Base-by-base conservation (phyloP, 1,140 invertebrate species). In the Pogonus chalceus region DNA sequence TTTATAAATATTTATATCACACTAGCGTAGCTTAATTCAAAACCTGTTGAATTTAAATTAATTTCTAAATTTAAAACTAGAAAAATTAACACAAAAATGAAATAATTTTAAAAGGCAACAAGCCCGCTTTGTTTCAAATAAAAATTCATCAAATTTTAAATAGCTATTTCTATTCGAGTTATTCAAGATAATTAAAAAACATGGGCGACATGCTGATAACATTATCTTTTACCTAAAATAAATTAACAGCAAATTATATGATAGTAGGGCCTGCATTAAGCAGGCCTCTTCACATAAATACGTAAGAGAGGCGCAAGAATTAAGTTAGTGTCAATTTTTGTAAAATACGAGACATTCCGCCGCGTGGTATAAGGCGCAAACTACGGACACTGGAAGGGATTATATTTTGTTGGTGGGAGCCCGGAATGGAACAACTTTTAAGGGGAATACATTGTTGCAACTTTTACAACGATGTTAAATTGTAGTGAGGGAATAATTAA, bases 271-370 rank as follows among this genome's bases (percentile, higher is more conserved):
- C 3, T 43, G 37, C 18, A 43, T 43, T 43, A 43, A 43, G 37
- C 18, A 18, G 37, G 9, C 7, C 7, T 18, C 18, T 7, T 43
- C 37, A 43, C 18, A 43, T 43, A 43, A 43, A 43, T 43, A 18
- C 37, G 18, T 43, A 16, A 43, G 37, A 12, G 37, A 43, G 37
- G 37, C 37, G 37, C 37, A 43, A 16, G 37, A 43, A 43, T 43
- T 43, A 43, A 43, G 37, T 43, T 43, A 43, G 37, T 43, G 37
- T 43, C 37, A 43, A 43, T 43, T 43, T 43, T 43, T 43, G 37
- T 43, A 18, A 43, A 43, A 43, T 43, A 43, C 37, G 37, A 43
- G 37, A 16, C 37, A 43, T 31, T 31, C n/a, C 26, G 26, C 14
- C 14, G 26, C 14, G 26, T 31, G 14, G 7, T n/a, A n/a, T 31